phyloP scores from a whole-genome alignment of 2,797 vertebrate species.

The Catharus ustulatus region DNA sequence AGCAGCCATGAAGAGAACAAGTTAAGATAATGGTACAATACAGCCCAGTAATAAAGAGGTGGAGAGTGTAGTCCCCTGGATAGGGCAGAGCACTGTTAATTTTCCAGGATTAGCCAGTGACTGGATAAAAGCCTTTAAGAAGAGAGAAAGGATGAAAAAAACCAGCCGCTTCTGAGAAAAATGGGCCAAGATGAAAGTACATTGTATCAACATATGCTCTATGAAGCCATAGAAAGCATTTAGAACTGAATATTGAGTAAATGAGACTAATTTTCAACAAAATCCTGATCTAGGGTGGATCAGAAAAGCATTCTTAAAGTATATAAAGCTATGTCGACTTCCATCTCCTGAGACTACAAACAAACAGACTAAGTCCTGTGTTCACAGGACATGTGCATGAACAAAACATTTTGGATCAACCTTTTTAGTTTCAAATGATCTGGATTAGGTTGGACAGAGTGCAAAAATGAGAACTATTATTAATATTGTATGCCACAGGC shows the following conservation, averaged over 20 bases:
- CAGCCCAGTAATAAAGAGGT: not conserved
- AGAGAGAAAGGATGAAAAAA: not conserved
- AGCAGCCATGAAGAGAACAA: slow-evolving; percentile 30
- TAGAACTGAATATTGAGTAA: not conserved
- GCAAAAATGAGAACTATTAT: not conserved
- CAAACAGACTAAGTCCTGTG: not conserved
- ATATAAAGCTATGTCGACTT: not conserved
- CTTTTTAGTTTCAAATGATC: not conserved
- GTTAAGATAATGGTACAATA: not conserved
- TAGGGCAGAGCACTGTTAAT: not conserved
- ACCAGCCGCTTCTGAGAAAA: not conserved
- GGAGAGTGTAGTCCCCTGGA: not conserved
- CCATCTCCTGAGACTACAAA: not conserved
- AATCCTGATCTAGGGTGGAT: not conserved
- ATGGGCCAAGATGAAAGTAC: not conserved
- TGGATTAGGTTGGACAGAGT: not conserved
- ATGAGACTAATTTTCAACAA: not conserved
- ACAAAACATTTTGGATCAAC: not conserved
- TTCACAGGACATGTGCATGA: not conserved
- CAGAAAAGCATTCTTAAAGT: not conserved
- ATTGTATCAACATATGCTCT: not conserved
- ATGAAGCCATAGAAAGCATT: not conserved
- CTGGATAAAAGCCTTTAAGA: not conserved
- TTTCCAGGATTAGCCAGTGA: slow-evolving; percentile 14
- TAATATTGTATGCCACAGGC: not conserved